Base-by-base conservation (phyloP, 2,888 invertebrate species). In the Adelognathus sp. region DNA sequence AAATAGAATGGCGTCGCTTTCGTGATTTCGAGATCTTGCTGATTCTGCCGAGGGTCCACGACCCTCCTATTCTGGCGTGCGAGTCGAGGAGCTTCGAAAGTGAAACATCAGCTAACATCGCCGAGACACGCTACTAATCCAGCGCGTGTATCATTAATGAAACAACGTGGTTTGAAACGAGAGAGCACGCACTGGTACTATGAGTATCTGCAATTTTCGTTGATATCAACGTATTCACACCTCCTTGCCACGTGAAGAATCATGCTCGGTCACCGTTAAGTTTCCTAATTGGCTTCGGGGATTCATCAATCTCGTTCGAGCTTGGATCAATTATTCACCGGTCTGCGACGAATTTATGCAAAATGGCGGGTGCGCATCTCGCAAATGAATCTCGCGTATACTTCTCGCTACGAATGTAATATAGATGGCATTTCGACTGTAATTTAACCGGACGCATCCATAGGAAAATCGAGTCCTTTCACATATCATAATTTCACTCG, bases 31-130 rank as follows among this genome's bases (percentile, higher is more conserved):
- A 77, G 71, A 74, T 61, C 27, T 46, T 36, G 66, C 52, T n/a
- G 71, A 72, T 70, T 61, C 60, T 58, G 11, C 50, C 14, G 50
- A 60, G 77, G 82, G 82, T 81, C 81, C 79, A 82, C 70, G 80
- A 79, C 72, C 80, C 69, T 69, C 52, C 60, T 81, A 39, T 36
- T 9, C 44, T 60, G 16, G 79, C 72, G 67, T 76, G 67, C 69
- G 61, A 71, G 56, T 72, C 46, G 67, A 76, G 67, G 56, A 70
- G 70, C 73, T 64, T 71, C 80, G 82, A 82, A 82, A 82, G 82
- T 82, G 74, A 82, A 80, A 79, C 46, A n/a, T n/a, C n/a, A 64
- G 63, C 56, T 70, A 46, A 64, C 63, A 72, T 39, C 58, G 44
- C 27, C 54, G 41, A 60, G 56, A 24, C 75, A 76, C 80, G 76